These are phyloP conservation scores for Dascyllus trimaculatus DNA, from an alignment of 2,113 vertebrate species.

Conservation along the genomic window DNA sequence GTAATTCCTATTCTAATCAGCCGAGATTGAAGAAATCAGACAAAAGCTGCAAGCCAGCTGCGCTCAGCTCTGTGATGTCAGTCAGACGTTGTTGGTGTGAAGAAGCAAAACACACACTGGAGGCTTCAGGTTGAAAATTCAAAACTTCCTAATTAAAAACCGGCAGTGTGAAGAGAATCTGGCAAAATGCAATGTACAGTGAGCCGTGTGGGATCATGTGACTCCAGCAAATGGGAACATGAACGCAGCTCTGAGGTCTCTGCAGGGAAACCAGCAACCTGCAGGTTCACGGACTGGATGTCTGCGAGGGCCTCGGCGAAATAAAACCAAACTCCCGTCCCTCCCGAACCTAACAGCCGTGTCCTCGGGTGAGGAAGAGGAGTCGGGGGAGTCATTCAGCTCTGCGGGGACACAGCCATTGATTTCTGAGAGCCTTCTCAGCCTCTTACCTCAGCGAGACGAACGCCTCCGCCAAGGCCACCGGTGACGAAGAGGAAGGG, in stretches of 20 bases:
- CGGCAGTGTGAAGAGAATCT: neutral
- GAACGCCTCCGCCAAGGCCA: constrained; percentile 59
- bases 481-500: constrained; percentile 1
- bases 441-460: constrained; percentile 43
- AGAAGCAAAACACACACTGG: neutral
- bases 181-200: neutral
- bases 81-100: neutral
- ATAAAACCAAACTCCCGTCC: constrained; percentile 14
- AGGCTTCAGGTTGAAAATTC: neutral
- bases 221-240: neutral
- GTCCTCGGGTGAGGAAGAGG: constrained; percentile 23
- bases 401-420: constrained; percentile 24
- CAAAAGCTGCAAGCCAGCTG: too few species aligned
- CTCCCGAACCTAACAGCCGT: neutral
- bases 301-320: constrained; percentile 1
- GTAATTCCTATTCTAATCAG: too few species aligned
- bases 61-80: neutral
- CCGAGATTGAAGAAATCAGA: too few species aligned
- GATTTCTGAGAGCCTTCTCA: constrained; percentile 42
- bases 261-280: constrained; percentile 8
- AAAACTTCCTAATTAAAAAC: neutral
- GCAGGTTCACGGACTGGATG: neutral
- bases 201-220: constrained; percentile 3
- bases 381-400: constrained; percentile 26
- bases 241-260: neutral